Evolutionary conservation across 2,113 vertebrate species (phyloP), one percentile per base, ranked within the genome.

Genomic region (Dasyprocta punctata): DNA sequence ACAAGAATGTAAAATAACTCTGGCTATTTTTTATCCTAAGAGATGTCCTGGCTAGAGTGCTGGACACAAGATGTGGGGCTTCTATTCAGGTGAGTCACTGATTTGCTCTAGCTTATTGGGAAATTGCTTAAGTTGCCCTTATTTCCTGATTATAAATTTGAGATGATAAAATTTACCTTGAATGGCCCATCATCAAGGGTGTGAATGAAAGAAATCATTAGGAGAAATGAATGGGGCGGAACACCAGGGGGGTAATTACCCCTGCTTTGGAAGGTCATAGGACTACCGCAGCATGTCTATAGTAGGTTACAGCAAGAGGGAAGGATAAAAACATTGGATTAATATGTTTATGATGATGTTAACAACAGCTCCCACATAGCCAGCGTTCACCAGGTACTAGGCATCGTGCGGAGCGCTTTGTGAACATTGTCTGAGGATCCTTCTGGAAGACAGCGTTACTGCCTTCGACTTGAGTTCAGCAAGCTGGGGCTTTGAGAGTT

Each of bases 1-100:
- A 60, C 54, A 85, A 88, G 58, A 95, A 89, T 38, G 38, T 71
- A 83, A 69, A 73, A 91, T 71, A 77, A 49, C 84, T 69, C 69
- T 80, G 28, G 65, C 56, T 95, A n/a, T 88, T 88, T 82, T 90
- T 90, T 87, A 11, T 54, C 19, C 61, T 63, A 78, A 41, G n/a
- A 61, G 65, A 58, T 26, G 36, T 65, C 26, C 28, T 78, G n/a
- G 80, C 65, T 61, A 28, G 73, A 30, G 73, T 56, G 61, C 33
- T 41, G 82, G 8, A 38, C 36, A 56, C 71, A 33, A 90, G 69
- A 52, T 65, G 0, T 13, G 80, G 30, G n/a, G 63, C 26, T 96
- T 60, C 0, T 56, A 26, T 44, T 91, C 77, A 89, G 90, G 14
- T 87, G 93, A 93, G 78, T 17, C 54, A 89, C 38, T 12, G 14